phyloP scores from a whole-genome alignment of 37 sponge, comb jelly and placozoan genomes.

The Mnemiopsis leidyi region DNA sequence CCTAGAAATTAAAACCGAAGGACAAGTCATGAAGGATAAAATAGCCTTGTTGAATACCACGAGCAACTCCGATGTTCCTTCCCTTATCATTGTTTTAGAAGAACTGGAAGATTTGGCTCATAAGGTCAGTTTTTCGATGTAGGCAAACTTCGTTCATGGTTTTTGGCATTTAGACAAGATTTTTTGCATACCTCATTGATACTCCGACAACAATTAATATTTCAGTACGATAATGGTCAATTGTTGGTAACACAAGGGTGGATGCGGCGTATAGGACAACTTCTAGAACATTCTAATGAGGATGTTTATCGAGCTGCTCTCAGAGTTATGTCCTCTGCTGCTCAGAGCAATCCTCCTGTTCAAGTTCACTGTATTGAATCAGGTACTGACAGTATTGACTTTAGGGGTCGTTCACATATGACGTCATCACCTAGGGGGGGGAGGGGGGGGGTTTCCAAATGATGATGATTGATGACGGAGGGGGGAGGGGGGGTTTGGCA shows the following conservation, averaged over 20 bases:
- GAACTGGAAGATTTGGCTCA: conserved; percentile 49
- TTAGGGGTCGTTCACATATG: no score
- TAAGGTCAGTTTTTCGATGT: no score
- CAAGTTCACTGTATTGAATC: conserved; percentile 30
- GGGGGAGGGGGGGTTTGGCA: no score
- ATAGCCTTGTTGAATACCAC: neutral
- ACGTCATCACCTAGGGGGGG: no score
- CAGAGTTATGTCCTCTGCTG: conserved; percentile 28
- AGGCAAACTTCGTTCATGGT: no score
- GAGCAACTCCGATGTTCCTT: neutral
- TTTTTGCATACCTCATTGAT: no score
- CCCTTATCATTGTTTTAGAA: neutral
- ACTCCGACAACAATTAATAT: no score
- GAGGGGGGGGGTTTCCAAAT: no score
- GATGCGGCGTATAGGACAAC: neutral
- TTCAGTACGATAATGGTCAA: conserved; percentile 19
- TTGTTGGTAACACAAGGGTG: conserved; percentile 37
- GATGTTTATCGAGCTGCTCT: conserved; percentile 30
- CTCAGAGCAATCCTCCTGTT: conserved; percentile 53
- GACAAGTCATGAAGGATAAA: neutral
- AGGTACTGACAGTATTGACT: neutral
- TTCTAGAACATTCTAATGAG: neutral
- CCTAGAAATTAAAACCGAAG: conserved; percentile 21
- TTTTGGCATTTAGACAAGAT: no score
- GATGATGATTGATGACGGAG: no score